Evolutionary conservation across 2,797 vertebrate genomes (phyloP).

Genomic region (Moxostoma hubbsi): DNA sequence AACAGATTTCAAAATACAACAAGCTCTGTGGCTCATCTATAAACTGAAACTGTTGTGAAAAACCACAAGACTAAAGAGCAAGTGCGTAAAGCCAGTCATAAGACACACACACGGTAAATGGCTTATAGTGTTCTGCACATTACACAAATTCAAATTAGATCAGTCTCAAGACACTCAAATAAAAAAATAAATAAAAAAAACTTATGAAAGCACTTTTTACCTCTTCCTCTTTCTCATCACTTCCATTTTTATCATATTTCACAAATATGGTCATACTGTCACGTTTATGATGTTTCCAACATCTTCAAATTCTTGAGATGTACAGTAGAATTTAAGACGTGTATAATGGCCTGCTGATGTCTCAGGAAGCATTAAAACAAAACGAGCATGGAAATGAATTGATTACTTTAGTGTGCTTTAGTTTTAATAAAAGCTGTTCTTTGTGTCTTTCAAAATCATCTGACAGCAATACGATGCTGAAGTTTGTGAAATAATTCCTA

Average conservation of each 20-base stretch:
- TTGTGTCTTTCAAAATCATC: slow-evolving; percentile 67
- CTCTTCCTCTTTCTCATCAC: slow-evolving; percentile 57
- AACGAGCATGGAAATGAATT: slow-evolving; percentile 68
- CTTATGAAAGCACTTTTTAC: slow-evolving; percentile 70
- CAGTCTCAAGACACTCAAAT: slow-evolving; percentile 73
- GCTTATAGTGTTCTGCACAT: slow-evolving; percentile 76
- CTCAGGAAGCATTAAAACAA: slow-evolving; percentile 58
- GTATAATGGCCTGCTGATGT: slow-evolving; percentile 54
- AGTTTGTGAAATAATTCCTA: slow-evolving; percentile 58
- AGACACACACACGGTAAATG: slow-evolving; percentile 72
- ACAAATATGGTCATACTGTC: neutral
- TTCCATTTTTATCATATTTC: slow-evolving; percentile 16
- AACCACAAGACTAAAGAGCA: slow-evolving; percentile 76
- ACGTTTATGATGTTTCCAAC: neutral
- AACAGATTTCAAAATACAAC: slow-evolving; percentile 63
- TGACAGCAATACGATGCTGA: slow-evolving; percentile 62
- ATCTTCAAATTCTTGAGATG: neutral
- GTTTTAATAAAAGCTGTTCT: slow-evolving; percentile 59
- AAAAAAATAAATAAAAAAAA: slow-evolving; percentile 53
- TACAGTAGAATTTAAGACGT: neutral
- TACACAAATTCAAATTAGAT: slow-evolving; percentile 79
- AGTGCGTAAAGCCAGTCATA: slow-evolving; percentile 77
- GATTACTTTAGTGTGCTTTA: slow-evolving; percentile 64
- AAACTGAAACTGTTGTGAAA: slow-evolving; percentile 67
- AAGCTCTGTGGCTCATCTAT: slow-evolving; percentile 55